Evolutionary conservation across 2,113 vertebrate genomes (phyloP).

Genomic region (Halichoerus grypus): DNA sequence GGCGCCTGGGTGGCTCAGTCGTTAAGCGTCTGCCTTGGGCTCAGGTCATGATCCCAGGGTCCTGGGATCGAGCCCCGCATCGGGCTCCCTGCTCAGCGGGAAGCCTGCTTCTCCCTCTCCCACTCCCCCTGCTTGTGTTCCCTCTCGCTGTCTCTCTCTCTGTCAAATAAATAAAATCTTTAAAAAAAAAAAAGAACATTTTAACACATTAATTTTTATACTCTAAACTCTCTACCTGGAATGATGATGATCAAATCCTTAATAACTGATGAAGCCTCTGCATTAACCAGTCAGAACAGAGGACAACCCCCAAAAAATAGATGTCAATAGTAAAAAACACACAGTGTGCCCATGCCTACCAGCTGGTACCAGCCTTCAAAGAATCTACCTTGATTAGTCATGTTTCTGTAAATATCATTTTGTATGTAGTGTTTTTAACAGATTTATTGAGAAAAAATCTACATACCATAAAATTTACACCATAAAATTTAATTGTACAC

Average conservation of each 20-base stretch:
- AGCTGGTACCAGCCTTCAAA: neutral
- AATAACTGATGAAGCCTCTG: neutral
- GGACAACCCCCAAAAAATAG: neutral
- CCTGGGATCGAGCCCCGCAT: too few relatives aligned
- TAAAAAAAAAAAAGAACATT: too few relatives aligned
- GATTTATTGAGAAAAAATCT: neutral
- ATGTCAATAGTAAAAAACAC: neutral
- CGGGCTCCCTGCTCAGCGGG: too few relatives aligned
- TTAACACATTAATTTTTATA: neutral
- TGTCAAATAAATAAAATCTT: too few relatives aligned
- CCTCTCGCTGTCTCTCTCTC: too few relatives aligned
- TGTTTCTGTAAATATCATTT: neutral
- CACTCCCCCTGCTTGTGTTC: too few relatives aligned
- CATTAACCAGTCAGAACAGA: neutral
- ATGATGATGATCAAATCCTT: neutral
- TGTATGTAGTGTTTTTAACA: neutral
- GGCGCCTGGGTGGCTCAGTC: too few relatives aligned
- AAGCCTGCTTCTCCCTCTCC: too few relatives aligned
- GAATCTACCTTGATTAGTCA: neutral
- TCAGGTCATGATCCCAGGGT: too few relatives aligned
- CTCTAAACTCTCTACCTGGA: neutral
- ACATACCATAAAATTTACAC: neutral
- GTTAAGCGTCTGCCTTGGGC: too few relatives aligned
- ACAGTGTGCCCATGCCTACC: fast-evolving
- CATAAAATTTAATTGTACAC: neutral